These are phyloP conservation scores for Clytia hemisphaerica DNA, from an alignment of 30 jellyfish, hydroid and myxozoan species.

Conservation along the genomic window DNA sequence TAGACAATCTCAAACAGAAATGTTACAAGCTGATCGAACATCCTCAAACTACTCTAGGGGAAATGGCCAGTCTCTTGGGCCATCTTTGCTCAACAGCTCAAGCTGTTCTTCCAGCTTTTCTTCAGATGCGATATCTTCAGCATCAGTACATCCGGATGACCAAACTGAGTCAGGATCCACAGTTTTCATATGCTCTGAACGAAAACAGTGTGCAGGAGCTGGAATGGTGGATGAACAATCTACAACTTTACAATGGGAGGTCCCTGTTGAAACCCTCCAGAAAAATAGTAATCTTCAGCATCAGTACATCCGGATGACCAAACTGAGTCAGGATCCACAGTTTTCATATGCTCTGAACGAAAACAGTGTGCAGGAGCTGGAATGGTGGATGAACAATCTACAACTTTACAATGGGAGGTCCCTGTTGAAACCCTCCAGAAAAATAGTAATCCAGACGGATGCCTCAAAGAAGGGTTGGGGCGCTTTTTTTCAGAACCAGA, in stretches of 20 bases:
- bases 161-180: background rate
- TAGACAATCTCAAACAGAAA: conserved; percentile 8
- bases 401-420: conserved; percentile 29
- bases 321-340: too few species aligned
- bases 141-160: conserved; percentile 8
- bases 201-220: too few species aligned
- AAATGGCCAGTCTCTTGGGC: conserved; percentile 25
- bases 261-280: too few species aligned
- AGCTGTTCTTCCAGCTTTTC: conserved; percentile 25
- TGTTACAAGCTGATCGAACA: conserved; percentile 9
- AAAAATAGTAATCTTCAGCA: too few species aligned
- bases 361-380: conserved; percentile 13
- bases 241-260: too few species aligned
- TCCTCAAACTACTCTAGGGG: conserved; percentile 5
- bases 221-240: too few species aligned
- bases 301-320: too few species aligned
- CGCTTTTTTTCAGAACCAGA: conserved; percentile 14
- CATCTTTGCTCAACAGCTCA: conserved; percentile 33
- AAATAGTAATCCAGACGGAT: conserved; percentile 19
- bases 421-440: background rate
- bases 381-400: conserved; percentile 19
- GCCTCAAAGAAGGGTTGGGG: conserved; percentile 50
- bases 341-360: too few species aligned
- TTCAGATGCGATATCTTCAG: conserved; percentile 18
- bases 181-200: too few species aligned